Evolutionary conservation across 2,113 vertebrate genomes (phyloP).

Genomic region (Strix uralensis): DNA sequence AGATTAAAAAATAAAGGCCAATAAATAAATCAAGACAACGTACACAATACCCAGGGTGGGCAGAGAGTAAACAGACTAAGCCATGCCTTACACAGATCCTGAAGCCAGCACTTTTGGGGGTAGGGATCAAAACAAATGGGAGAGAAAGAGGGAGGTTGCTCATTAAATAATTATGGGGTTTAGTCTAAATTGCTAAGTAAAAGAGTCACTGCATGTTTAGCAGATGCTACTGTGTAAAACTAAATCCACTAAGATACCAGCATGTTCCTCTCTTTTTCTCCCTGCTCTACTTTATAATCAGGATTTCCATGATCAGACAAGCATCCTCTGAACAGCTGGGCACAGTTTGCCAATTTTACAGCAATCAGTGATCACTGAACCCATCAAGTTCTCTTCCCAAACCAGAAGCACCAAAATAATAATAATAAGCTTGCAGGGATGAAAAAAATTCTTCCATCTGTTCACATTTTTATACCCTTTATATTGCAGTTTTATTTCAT

Average conservation of each 20-base stretch:
- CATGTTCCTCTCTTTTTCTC: background rate
- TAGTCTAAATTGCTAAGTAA: slow-evolving; percentile 20
- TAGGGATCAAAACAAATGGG: background rate
- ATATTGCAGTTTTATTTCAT: background rate
- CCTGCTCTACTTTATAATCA: slow-evolving; percentile 1
- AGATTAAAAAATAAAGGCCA: slow-evolving; percentile 8
- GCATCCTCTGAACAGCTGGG: slow-evolving; percentile 54
- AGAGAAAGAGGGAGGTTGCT: background rate
- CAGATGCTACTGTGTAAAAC: slow-evolving; percentile 32
- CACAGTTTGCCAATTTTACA: slow-evolving; percentile 51
- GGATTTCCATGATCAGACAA: slow-evolving; percentile 51
- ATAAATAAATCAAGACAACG: background rate
- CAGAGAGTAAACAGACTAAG: background rate
- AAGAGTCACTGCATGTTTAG: background rate
- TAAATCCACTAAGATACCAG: slow-evolving; percentile 27
- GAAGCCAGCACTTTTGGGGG: background rate
- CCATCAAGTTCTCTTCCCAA: slow-evolving; percentile 69
- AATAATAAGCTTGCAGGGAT: slow-evolving; percentile 65
- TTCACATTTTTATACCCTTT: slow-evolving; percentile 36
- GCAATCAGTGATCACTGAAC: slow-evolving; percentile 34
- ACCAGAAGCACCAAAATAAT: slow-evolving; percentile 52
- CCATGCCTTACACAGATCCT: background rate
- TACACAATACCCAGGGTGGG: background rate
- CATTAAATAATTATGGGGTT: slow-evolving; percentile 42
- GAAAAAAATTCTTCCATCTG: slow-evolving; percentile 73